A percentile compares a stretch with the other conserved stretches of the same genome.
These are phyloP conservation scores for Cosmia trapezina DNA, from an alignment of 2,888 invertebrate genomes.

Conservation along the genomic window DNA sequence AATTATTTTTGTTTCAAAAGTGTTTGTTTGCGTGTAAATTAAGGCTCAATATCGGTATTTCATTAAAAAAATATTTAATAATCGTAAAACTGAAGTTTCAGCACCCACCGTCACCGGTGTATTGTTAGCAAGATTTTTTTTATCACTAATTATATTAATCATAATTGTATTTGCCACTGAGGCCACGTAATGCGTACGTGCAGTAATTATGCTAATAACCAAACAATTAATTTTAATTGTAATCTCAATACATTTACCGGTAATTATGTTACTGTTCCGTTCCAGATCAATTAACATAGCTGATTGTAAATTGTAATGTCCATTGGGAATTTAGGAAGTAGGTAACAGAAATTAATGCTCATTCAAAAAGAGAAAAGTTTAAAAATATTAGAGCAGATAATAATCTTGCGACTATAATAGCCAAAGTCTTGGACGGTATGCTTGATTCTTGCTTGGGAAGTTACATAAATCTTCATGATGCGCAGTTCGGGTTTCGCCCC, in stretches of 20 bases:
- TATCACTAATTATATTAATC: background rate
- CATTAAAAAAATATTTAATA: background rate
- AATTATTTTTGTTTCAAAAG: conserved; percentile 39
- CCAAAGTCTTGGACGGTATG: too few relatives aligned
- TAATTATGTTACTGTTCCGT: conserved; percentile 22
- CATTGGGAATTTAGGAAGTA: background rate
- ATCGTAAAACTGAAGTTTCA: background rate
- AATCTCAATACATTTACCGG: conserved; percentile 19
- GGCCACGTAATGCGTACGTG: conserved; percentile 6
- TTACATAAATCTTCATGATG: too few relatives aligned
- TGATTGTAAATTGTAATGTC: conserved; percentile 16
- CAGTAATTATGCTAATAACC: conserved; percentile 26
- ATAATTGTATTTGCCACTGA: background rate
- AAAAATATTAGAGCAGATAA: background rate
- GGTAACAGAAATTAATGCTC: background rate
- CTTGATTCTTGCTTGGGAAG: too few relatives aligned
- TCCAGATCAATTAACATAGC: conserved; percentile 36
- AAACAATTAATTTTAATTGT: conserved; percentile 17
- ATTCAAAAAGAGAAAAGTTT: background rate
- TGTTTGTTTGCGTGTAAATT: background rate
- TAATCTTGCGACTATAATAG: too few relatives aligned
- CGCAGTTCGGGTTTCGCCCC: too few relatives aligned
- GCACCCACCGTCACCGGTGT: background rate
- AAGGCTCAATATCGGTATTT: background rate
- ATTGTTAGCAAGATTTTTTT: background rate